These are phyloP conservation scores for Monochamus saltuarius DNA, from an alignment of 1,140 invertebrate genomes.

Conservation along the genomic window DNA sequence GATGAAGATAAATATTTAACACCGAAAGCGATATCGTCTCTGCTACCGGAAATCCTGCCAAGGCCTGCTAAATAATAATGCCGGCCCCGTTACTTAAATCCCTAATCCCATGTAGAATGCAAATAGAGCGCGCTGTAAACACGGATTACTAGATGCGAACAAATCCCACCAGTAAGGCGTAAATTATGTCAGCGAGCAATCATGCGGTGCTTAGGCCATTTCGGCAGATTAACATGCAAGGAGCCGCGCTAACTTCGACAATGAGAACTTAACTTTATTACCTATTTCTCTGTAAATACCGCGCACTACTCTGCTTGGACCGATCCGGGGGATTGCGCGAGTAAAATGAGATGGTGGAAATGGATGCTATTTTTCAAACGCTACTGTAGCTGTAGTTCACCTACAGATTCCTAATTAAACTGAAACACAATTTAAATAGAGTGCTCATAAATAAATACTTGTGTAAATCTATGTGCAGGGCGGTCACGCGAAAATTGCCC, in stretches of 20 bases:
- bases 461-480: too few species aligned
- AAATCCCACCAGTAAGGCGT: conserved; percentile 47
- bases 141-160: conserved; percentile 43
- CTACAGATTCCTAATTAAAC: too few species aligned
- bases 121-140: conserved; percentile 43
- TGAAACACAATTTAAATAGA: too few species aligned
- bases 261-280: conserved; percentile 45
- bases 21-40: conserved; percentile 1
- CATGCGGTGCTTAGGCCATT: conserved; percentile 46
- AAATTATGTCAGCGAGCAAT: conserved; percentile 51
- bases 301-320: too few species aligned
- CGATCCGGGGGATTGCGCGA: too few species aligned
- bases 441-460: too few species aligned
- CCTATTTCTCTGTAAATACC: conserved; percentile 32
- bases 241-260: conserved; percentile 40
- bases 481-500: too few species aligned
- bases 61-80: conserved; percentile 26
- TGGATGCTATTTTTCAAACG: too few species aligned
- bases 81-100: conserved; percentile 39
- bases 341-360: too few species aligned
- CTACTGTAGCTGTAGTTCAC: too few species aligned
- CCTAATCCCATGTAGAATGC: conserved; percentile 38
- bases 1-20: neutral
- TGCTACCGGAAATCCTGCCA: conserved; percentile 4
- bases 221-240: conserved; percentile 46